Percentiles rank a stretch among this genome's conserved stretches.
phyloP scores from a whole-genome alignment of 2,888 invertebrate genomes.

The Drosophila paramelanica region DNA sequence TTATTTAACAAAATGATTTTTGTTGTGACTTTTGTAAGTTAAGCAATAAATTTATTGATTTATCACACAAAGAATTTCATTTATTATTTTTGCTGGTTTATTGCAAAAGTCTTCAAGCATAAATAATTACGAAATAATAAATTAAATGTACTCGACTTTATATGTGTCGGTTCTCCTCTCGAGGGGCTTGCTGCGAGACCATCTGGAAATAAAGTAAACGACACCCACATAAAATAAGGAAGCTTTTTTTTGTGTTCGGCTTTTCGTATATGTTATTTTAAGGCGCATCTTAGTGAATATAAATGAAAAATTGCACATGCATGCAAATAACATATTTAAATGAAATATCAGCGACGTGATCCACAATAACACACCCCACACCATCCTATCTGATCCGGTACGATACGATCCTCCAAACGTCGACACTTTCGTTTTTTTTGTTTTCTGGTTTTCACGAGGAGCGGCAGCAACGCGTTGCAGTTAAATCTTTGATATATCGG shows the following conservation, averaged over 20 bases:
- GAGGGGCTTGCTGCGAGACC: background rate
- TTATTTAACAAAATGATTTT: constrained; percentile 27
- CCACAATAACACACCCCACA: constrained; percentile 33
- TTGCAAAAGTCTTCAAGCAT: constrained; percentile 12
- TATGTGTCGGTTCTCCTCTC: constrained; percentile 3
- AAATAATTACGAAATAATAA: constrained; percentile 39
- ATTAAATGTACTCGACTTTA: constrained; percentile 30
- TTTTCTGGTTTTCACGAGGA: constrained; percentile 19
- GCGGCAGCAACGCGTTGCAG: constrained; percentile 8
- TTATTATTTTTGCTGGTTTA: constrained; percentile 1
- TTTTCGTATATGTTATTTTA: constrained; percentile 4
- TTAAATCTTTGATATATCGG: constrained; percentile 49
- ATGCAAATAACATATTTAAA: constrained; percentile 71
- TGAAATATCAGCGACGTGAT: constrained; percentile 56
- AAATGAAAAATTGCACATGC: constrained; percentile 63
- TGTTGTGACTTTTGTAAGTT: constrained; percentile 6
- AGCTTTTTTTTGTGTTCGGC: constrained; percentile 11
- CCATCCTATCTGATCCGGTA: constrained; percentile 18
- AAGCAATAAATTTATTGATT: constrained; percentile 9
- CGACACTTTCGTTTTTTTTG: constrained; percentile 45
- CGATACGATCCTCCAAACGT: constrained; percentile 27
- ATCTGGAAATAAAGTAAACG: constrained; percentile 22
- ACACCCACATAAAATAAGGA: constrained; percentile 31
- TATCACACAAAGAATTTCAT: background rate
- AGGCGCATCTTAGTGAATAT: constrained; percentile 32